These are phyloP conservation scores for Morphnarchus princeps DNA, from an alignment of 2,113 vertebrate species.

Conservation along the genomic window DNA sequence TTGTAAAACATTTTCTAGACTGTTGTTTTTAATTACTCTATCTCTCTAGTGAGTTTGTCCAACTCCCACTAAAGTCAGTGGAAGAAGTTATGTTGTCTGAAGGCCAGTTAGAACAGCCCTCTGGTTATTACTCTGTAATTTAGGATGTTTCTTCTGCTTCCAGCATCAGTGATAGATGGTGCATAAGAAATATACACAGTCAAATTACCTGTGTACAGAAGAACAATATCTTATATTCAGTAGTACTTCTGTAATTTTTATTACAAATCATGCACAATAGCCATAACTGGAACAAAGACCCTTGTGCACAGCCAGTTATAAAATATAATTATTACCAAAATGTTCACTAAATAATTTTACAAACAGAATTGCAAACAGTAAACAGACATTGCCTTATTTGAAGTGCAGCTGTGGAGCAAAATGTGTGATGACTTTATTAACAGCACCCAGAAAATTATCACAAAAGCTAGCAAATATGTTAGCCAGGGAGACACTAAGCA, in stretches of 20 bases:
- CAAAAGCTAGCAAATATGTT: neutral
- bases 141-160: neutral
- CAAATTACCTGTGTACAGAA: neutral
- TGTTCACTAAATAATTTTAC: neutral
- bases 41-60: neutral
- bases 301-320: neutral
- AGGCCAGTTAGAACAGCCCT: neutral
- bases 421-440: neutral
- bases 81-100: neutral
- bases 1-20: neutral
- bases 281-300: neutral
- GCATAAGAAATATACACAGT: neutral
- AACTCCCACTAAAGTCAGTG: neutral
- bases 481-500: neutral
- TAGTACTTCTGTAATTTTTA: neutral
- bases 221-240: neutral
- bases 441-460: neutral
- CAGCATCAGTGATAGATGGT: neutral
- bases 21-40: neutral
- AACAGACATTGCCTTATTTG: neutral
- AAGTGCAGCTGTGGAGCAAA: neutral
- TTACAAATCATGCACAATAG: neutral
- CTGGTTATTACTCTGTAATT: neutral
- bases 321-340: neutral
- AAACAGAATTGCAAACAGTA: neutral